These are phyloP conservation scores for Phrynocephalus vlangalii DNA, from an alignment of 2,797 vertebrate genomes.

Conservation along the genomic window DNA sequence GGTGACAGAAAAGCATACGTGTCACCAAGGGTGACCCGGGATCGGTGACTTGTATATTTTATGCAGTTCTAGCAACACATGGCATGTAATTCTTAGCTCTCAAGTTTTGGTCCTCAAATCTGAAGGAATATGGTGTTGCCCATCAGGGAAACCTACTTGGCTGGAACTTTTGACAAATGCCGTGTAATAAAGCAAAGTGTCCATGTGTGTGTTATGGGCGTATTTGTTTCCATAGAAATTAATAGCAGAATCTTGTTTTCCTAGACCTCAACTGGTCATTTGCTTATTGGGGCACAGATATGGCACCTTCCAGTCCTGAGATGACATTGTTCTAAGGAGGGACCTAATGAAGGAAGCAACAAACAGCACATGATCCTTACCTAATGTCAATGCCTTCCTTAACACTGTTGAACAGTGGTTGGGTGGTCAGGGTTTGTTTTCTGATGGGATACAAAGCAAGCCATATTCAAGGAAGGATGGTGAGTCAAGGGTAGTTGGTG, in stretches of 20 bases:
- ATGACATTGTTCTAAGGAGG: neutral
- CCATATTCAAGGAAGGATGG: neutral
- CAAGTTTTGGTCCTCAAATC: too few species aligned
- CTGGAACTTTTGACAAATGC: constrained; percentile 74
- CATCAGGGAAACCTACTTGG: constrained; percentile 15
- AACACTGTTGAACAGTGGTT: neutral
- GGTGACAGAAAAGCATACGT: neutral
- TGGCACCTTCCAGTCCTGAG: constrained; percentile 62
- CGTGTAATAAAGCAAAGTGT: constrained; percentile 36
- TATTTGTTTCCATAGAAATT: constrained; percentile 45
- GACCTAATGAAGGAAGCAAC: neutral
- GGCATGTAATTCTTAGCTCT: neutral
- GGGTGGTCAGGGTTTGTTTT: constrained; percentile 27
- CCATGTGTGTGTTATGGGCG: neutral
- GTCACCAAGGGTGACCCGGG: too few species aligned
- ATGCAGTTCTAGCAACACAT: neutral
- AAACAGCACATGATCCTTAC: neutral
- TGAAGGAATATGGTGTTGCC: too few species aligned
- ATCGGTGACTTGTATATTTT: neutral
- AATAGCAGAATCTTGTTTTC: constrained; percentile 53
- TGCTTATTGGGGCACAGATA: constrained; percentile 51
- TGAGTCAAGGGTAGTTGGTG: neutral
- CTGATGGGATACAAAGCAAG: neutral
- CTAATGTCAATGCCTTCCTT: neutral
- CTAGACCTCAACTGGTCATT: neutral